These are phyloP conservation scores for Antidorcas marsupialis DNA, from an alignment of 2,113 vertebrate genomes.

Conservation along the genomic window DNA sequence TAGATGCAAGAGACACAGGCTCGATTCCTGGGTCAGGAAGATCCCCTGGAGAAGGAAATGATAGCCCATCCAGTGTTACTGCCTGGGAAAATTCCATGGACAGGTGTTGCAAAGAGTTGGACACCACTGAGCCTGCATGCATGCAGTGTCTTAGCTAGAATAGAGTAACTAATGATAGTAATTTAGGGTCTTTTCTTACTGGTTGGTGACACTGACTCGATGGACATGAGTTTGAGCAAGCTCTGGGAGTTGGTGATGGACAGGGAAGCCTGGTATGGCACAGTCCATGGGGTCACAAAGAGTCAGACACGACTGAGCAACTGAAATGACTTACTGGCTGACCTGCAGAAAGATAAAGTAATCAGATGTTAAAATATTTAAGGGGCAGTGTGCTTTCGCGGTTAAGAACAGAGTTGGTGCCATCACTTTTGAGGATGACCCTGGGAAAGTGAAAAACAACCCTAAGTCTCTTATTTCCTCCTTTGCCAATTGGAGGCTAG, in stretches of 20 bases:
- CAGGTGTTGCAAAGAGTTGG: not conserved
- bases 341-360: not conserved
- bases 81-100: not conserved
- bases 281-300: not conserved
- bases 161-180: not conserved
- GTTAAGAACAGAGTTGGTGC: not conserved
- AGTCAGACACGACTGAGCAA: not conserved
- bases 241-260: not conserved
- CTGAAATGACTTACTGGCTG: not conserved
- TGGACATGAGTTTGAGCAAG: not conserved
- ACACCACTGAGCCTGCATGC: not conserved
- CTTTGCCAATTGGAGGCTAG: not conserved
- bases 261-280: rapidly evolving
- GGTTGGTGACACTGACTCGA: not conserved
- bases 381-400: not conserved
- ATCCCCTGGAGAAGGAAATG: not conserved
- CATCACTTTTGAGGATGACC: not conserved
- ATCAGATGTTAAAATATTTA: not conserved
- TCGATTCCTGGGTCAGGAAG: not conserved
- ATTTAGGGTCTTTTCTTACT: not conserved
- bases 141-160: not conserved
- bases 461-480: not conserved
- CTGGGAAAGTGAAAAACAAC: not conserved
- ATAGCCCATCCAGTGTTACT: not conserved
- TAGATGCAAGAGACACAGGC: not conserved